Percentiles rank a stretch among this genome's conserved stretches.
phyloP scores from a whole-genome alignment of 1,140 invertebrate genomes.

The Panulirus ornatus region DNA sequence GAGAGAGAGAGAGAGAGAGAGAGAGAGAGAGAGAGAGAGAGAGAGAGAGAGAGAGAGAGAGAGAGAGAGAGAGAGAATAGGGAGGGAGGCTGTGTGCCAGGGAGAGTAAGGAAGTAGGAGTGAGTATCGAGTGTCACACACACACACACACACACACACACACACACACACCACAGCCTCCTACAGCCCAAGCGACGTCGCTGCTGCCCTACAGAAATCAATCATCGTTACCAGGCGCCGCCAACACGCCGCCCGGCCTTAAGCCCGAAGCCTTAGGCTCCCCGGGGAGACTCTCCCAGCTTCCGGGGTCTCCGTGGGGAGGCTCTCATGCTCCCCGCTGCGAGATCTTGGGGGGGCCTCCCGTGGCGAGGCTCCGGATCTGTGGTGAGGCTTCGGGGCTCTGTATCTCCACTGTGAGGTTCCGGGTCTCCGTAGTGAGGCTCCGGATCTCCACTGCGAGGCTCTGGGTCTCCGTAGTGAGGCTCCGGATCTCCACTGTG shows the following conservation, averaged over 20 bases:
- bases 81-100: background rate
- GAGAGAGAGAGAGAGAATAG: background rate
- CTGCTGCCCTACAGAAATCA: background rate
- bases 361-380: too few species aligned
- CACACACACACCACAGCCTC: too few species aligned
- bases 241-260: background rate
- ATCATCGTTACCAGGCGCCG: background rate
- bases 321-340: background rate
- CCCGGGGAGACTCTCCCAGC: background rate
- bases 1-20: constrained; percentile 39
- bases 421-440: too few species aligned
- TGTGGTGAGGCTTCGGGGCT: too few species aligned
- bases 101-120: constrained; percentile 3
- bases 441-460: too few species aligned
- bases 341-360: too few species aligned
- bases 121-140: background rate
- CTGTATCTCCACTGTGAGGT: too few species aligned
- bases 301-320: background rate
- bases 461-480: too few species aligned
- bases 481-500: too few species aligned
- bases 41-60: constrained; percentile 37
- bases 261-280: background rate
- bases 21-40: constrained; percentile 37
- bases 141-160: background rate
- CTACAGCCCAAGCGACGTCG: too few species aligned